A percentile compares a stretch with the other conserved stretches of the same genome.
These are phyloP conservation scores for Scylla paramamosain DNA, from an alignment of 1,140 invertebrate genomes.

Conservation along the genomic window DNA sequence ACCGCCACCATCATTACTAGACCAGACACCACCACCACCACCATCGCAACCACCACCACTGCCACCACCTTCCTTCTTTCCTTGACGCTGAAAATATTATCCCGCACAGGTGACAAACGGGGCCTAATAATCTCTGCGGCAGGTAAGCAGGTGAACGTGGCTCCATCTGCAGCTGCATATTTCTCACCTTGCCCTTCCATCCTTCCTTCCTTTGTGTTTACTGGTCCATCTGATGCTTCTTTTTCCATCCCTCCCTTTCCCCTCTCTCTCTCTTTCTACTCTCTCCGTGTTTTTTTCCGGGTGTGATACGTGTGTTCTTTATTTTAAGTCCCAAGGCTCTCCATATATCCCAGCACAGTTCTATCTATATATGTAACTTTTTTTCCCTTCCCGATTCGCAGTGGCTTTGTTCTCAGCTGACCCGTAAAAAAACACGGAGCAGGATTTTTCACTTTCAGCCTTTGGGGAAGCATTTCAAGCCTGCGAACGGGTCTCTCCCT, in stretches of 20 bases:
- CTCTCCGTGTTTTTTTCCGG: neutral
- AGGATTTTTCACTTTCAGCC: constrained; percentile 35
- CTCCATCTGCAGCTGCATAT: neutral
- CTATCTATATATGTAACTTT: neutral
- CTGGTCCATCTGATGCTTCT: neutral
- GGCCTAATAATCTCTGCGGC: neutral
- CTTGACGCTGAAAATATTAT: neutral
- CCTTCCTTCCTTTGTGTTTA: neutral
- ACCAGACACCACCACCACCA: neutral
- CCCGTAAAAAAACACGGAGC: constrained; percentile 49
- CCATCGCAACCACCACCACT: neutral
- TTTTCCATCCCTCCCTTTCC: neutral
- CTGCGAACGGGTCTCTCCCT: neutral
- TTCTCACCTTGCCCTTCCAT: neutral
- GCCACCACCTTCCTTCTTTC: neutral
- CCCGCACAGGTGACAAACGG: neutral
- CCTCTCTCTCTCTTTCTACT: neutral
- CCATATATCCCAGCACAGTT: neutral
- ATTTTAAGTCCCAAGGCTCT: too few species aligned
- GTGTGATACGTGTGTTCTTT: too few species aligned
- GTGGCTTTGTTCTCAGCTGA: constrained; percentile 40
- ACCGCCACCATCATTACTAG: neutral
- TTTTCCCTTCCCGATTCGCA: neutral
- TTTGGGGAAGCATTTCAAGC: constrained; percentile 23
- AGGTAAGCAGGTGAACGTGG: neutral